phyloP scores from a whole-genome alignment of 1,140 invertebrate genomes.

The Oryzaephilus surinamensis region DNA sequence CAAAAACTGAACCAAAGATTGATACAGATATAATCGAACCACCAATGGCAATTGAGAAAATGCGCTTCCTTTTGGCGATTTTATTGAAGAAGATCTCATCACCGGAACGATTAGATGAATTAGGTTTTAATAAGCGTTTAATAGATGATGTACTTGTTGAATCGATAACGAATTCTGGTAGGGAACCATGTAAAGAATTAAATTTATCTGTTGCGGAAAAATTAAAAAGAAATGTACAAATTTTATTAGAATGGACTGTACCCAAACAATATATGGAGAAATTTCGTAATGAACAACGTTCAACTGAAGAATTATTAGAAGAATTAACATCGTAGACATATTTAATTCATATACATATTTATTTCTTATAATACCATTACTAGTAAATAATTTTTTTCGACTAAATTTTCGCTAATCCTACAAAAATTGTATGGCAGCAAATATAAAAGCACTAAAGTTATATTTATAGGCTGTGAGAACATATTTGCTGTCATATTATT shows the following conservation, averaged over 20 bases:
- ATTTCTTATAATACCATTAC: too few relatives aligned
- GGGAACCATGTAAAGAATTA: conserved; percentile 47
- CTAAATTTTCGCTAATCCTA: too few relatives aligned
- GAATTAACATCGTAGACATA: conserved; percentile 48
- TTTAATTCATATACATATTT: too few relatives aligned
- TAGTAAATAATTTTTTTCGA: too few relatives aligned
- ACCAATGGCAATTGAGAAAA: conserved; percentile 57
- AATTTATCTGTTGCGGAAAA: conserved; percentile 45
- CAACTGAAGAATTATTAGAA: conserved; percentile 66
- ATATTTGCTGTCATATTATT: too few relatives aligned
- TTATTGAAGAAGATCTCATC: conserved; percentile 71
- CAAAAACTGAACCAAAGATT: conserved; percentile 16
- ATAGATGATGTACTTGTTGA: conserved; percentile 74
- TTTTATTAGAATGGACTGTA: conserved; percentile 70
- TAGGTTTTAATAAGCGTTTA: conserved; percentile 70
- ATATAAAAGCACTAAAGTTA: too few relatives aligned
- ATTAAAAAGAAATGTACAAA: conserved; percentile 60
- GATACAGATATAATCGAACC: conserved; percentile 34
- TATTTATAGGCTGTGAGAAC: too few relatives aligned
- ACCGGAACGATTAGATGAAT: conserved; percentile 57
- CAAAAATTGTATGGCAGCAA: too few relatives aligned
- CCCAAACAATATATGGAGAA: conserved; percentile 65
- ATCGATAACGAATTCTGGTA: conserved; percentile 61
- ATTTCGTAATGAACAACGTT: conserved; percentile 59
- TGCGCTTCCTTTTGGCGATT: conserved; percentile 66